Base-by-base conservation (phyloP, 2,888 invertebrate genomes). In the Plemyria rubiginata region DNA sequence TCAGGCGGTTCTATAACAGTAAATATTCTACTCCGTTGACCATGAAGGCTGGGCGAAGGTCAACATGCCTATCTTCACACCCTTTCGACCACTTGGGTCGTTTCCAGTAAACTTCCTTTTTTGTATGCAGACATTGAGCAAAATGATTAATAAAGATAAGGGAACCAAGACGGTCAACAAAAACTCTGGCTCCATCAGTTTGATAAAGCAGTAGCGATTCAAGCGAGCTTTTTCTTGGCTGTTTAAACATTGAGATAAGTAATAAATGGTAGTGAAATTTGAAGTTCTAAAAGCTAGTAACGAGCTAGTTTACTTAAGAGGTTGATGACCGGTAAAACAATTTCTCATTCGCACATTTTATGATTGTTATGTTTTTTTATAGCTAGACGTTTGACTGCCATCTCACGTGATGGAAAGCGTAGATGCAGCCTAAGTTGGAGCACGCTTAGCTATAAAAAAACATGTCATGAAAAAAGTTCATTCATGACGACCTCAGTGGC, bases 71-170 rank as follows among this genome's bases (percentile, higher is more conserved):
- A 68, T 68, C 67, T 61, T 60, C 54, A 66, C 66, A 68, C 71
- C 70, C 70, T 70, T 61, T 53, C 13, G 65, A 56, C 64, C 66
- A 66, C 53, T 57, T 50, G 66, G 69, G 56, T 65, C 65, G 51
- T 66, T 71, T 71, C 65, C 67, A 71, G 66, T 73, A 67, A 70
- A 70, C 58, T 70, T 69, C 65, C 68, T 71, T 74, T 77, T 76
- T 75, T 75, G 77, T 76, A 76, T 76, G 78, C 74, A 78, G 59
- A 66, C 79, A 73, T 72, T 75, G 71, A 76, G 74, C 74, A 75
- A 79, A 83, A 81, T 81, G 75, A 81, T 83, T 80, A 76, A 74
- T 77, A 81, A 74, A 82, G 81, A 82, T 81, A 83, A 78, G 58
- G 50, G 50, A 57, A 53, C 58, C 48, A 60, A 68, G 66, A 60